Percentiles rank a stretch among this genome's conserved stretches.
Conservation (phyloP, 2,113 vertebrate species). For the Taxidea taxus region DNA sequence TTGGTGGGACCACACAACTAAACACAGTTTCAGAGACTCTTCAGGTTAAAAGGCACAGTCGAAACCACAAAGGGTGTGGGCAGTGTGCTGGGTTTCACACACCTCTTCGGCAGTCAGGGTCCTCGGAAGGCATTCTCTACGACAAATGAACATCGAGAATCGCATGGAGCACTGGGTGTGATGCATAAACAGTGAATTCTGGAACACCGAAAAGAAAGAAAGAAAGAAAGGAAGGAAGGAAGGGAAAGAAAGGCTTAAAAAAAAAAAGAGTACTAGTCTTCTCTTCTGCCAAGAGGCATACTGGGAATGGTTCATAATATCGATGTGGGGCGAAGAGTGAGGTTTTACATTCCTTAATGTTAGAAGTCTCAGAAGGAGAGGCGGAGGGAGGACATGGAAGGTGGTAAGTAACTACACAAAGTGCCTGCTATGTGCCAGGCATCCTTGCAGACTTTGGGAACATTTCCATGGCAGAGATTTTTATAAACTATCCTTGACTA, state of each 20-base stretch:
- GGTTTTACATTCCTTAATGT: background rate
- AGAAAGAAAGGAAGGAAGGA: no score
- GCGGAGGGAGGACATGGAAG: background rate
- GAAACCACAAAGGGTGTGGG: background rate
- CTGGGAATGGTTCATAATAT: background rate
- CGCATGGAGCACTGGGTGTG: no score
- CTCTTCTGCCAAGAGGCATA: background rate
- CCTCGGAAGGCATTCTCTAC: background rate
- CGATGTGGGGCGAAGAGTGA: background rate
- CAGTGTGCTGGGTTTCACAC: background rate
- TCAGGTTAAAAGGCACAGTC: background rate
- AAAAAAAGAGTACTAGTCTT: background rate
- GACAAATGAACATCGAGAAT: no score
- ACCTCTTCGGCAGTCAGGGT: background rate
- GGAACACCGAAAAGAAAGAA: no score
- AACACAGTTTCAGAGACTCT: background rate
- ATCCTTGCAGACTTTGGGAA: background rate
- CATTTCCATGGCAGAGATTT: background rate
- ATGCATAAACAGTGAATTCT: no score
- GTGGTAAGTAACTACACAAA: background rate
- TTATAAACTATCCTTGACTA: background rate
- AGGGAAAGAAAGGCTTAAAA: no score
- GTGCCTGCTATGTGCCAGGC: background rate
- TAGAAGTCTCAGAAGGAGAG: background rate
- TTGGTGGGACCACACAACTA: background rate